Percentiles rank a stretch among this genome's conserved stretches.
These are phyloP conservation scores for Palythoa caribaeorum DNA, from an alignment of 92 coral and sea anemone species.

Conservation along the genomic window DNA sequence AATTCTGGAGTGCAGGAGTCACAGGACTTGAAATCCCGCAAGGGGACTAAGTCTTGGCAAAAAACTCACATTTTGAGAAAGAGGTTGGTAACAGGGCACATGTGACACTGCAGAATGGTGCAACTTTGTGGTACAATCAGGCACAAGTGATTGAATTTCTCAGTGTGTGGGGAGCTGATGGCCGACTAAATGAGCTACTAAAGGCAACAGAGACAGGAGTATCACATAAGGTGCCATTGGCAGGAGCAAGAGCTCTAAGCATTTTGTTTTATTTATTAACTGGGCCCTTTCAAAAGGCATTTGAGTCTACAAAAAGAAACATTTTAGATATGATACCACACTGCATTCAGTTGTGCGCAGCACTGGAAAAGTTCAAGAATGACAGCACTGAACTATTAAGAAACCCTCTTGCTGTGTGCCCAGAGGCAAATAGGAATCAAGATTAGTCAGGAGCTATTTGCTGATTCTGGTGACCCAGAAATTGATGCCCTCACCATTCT, in stretches of 20 bases:
- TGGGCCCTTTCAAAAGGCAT: constrained; percentile 29
- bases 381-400: constrained; percentile 4
- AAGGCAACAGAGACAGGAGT: constrained; percentile 13
- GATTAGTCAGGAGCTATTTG: not conserved
- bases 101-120: constrained; percentile 40
- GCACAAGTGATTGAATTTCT: constrained; percentile 19
- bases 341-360: constrained; percentile 11
- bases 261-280: constrained; percentile 3
- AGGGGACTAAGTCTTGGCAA: constrained; percentile 29
- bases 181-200: constrained; percentile 9
- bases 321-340: constrained; percentile 19
- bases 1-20: too few species aligned
- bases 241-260: constrained; percentile 21
- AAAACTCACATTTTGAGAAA: constrained; percentile 24
- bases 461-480: constrained; percentile 6
- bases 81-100: constrained; percentile 46
- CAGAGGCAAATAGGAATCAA: not conserved
- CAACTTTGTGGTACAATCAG: constrained; percentile 30
- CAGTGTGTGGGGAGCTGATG: constrained; percentile 3
- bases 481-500: constrained; percentile 30
- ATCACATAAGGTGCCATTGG: constrained; percentile 20
- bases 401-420: constrained; percentile 16
- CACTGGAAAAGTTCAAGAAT: constrained; percentile 20
- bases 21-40: constrained; percentile 17
- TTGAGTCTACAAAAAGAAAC: constrained; percentile 1